phyloP scores from a whole-genome alignment of 2,113 vertebrate genomes.

The Charadrius vociferus region DNA sequence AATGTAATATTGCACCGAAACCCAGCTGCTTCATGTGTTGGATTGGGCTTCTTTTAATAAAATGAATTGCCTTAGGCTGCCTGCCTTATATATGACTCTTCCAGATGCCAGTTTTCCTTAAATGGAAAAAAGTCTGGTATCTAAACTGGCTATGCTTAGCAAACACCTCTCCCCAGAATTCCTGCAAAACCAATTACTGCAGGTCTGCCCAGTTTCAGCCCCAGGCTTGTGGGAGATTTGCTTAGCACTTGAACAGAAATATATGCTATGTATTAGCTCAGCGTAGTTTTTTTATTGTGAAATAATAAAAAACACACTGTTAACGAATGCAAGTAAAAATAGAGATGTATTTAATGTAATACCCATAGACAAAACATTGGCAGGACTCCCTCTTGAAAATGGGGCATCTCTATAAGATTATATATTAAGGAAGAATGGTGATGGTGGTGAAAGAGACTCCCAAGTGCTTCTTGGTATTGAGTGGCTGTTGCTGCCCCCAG shows the following conservation, averaged over 20 bases:
- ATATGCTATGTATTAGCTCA: not conserved
- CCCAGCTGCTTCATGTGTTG: not conserved
- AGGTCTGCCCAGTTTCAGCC: not conserved
- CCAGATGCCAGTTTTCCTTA: constrained; percentile 17
- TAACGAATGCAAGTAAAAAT: not conserved
- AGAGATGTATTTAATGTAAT: not conserved
- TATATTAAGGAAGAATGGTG: not conserved
- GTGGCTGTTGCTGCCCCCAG: not conserved
- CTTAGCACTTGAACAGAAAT: not conserved
- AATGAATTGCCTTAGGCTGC: constrained; percentile 27
- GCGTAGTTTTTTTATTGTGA: not conserved
- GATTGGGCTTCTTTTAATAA: not conserved
- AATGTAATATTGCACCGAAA: constrained; percentile 19
- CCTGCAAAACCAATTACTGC: not conserved
- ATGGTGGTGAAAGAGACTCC: not conserved
- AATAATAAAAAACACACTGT: not conserved
- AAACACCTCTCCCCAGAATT: not conserved
- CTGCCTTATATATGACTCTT: constrained; percentile 18
- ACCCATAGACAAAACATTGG: not conserved
- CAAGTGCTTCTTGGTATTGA: not conserved
- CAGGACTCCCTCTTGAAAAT: not conserved
- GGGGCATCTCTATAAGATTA: not conserved
- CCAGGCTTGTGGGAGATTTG: not conserved
- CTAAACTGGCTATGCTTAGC: not conserved
- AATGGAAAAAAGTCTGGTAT: not conserved